Percentiles rank a stretch among this genome's conserved stretches.
Conservation (phyloP, 2,888 invertebrate species). For the Trachelus stipa region DNA sequence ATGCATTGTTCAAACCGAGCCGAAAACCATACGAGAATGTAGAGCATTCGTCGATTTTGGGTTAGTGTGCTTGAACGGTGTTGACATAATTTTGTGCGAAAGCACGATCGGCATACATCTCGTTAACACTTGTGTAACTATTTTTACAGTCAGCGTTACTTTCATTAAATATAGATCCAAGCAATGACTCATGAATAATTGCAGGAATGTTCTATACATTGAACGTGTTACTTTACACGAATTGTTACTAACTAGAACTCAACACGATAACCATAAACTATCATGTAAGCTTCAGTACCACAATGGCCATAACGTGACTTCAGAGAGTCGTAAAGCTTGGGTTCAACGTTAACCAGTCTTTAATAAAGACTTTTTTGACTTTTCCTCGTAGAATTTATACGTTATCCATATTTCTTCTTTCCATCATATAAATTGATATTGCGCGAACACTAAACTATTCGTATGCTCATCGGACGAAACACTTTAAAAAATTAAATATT, state of each 20-base stretch:
- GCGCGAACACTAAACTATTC: background rate
- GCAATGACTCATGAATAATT: background rate
- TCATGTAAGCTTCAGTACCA: background rate
- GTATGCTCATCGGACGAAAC: background rate
- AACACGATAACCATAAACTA: background rate
- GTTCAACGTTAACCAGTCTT: background rate
- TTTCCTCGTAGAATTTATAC: background rate
- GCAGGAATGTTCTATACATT: background rate
- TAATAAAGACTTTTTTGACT: background rate
- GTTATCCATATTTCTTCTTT: background rate
- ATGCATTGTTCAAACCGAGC: background rate
- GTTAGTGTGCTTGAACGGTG: background rate
- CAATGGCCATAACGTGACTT: background rate
- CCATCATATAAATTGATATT: background rate
- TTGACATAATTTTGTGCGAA: background rate
- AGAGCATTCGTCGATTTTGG: background rate
- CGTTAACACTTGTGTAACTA: background rate
- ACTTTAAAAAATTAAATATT: background rate
- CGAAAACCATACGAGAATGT: background rate
- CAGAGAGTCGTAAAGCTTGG: background rate
- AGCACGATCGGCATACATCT: background rate
- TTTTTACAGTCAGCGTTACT: background rate
- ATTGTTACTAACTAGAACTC: background rate
- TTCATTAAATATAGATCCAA: background rate
- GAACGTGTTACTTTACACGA: background rate